Base-by-base conservation (phyloP, 1,140 invertebrate species). In the Papilio polytes region DNA sequence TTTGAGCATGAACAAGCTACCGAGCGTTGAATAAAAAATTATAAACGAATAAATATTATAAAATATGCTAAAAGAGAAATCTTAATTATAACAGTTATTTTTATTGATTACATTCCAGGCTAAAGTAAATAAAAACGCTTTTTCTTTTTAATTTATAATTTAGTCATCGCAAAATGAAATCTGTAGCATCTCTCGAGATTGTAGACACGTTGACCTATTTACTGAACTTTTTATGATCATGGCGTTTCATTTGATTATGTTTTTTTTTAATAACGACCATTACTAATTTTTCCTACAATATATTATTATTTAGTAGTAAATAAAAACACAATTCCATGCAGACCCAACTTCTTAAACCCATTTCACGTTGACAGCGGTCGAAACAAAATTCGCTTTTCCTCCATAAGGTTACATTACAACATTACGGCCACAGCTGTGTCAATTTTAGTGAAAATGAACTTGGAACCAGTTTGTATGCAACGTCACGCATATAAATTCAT, bases 151-250 rank as follows among this genome's bases (percentile, higher is more conserved):
- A 31, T 70, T 70, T 18, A 31, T 15, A 36, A 31, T 70, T 70
- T 70, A 31, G 26, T 36, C 3, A 15, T 10, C 26, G 26, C 63
- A 31, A 31, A 70, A 70, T 70, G 13, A 70, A 70, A 70, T 70
- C 63, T 70, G 63, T 31, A 70, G 63, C 63, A 70, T 70, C 63
- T 70, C 63, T 70, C 31, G 13, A 70, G 1, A 8, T 12, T 26
- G 63, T 63, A 63, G 59, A 26, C n/a, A 63, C 63, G 63, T 63
- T 31, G 63, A 70, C 63, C 63, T 70, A 70, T 63, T 26, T 63
- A 2, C 10, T 3, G 26, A 70, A 70, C 22, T 31, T 31, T 1
- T 70, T 31, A 70, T 31, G 13, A 70, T 70, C 12, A 12, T 31
- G 26, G 22, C 22, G 22, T 15, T 31, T 70, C 26, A 66, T 31